Conservation (phyloP, 2,113 vertebrate genomes). For the Argyrosomus japonicus region DNA sequence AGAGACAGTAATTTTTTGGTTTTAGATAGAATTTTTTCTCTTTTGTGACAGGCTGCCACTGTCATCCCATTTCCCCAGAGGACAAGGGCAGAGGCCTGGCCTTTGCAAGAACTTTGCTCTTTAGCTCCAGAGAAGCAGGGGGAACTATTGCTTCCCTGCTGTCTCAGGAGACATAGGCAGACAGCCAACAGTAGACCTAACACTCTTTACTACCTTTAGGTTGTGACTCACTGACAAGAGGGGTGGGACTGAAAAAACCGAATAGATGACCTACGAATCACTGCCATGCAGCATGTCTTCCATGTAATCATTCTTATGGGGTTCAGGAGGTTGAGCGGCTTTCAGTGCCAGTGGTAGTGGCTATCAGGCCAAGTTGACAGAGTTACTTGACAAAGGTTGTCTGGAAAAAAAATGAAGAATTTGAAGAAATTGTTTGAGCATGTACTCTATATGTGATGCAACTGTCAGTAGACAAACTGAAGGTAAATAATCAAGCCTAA, state of each 20-base stretch:
- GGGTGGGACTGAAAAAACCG: slow-evolving; percentile 1
- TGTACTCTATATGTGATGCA: not conserved
- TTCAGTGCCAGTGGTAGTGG: not conserved
- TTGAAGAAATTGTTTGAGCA: not conserved
- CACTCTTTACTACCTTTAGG: slow-evolving; percentile 2
- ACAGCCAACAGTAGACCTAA: slow-evolving; percentile 29
- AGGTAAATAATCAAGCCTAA: not conserved
- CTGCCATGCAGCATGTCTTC: not conserved
- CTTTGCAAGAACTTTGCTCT: slow-evolving; percentile 44
- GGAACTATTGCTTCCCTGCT: slow-evolving; percentile 3
- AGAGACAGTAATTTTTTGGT: slow-evolving; percentile 4
- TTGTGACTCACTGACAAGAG: slow-evolving; percentile 23
- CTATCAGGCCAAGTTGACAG: not conserved
- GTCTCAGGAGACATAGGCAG: slow-evolving; percentile 22
- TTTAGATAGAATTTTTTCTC: slow-evolving; percentile 16
- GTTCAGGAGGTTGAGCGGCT: not conserved
- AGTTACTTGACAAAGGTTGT: not conserved
- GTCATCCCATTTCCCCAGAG: slow-evolving; percentile 1
- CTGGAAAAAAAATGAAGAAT: not conserved
- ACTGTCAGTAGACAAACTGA: slow-evolving; percentile 1
- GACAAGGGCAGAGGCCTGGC: slow-evolving; percentile 4
- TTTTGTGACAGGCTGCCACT: slow-evolving; percentile 15
- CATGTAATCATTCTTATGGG: not conserved
- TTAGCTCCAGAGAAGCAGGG: slow-evolving; percentile 21
- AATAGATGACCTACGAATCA: slow-evolving; percentile 20